Conservation (phyloP, 2,797 vertebrate species). For the Sebastes nivosus region DNA sequence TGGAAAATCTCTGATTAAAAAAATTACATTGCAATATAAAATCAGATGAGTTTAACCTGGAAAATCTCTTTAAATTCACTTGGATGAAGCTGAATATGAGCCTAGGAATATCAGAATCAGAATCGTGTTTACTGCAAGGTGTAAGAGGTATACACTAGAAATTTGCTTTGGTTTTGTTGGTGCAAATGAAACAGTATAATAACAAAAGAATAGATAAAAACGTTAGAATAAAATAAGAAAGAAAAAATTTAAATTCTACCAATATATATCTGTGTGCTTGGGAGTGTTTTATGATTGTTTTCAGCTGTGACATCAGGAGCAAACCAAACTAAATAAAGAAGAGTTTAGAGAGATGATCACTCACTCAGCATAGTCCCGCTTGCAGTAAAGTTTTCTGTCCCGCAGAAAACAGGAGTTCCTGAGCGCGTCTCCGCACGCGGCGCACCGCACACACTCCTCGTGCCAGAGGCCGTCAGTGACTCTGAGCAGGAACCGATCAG, state of each 20-base stretch:
- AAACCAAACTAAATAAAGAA: not conserved
- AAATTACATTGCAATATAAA: not conserved
- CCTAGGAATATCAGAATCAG: not conserved
- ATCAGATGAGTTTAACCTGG: not conserved
- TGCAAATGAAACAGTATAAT: no score
- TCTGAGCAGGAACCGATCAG: constrained; percentile 92
- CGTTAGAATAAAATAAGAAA: no score
- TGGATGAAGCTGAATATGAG: not conserved
- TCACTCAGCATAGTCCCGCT: constrained; percentile 92
- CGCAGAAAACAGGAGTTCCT: constrained; percentile 92
- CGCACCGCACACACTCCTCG: constrained; percentile 91
- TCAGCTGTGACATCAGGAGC: not conserved
- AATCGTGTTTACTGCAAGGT: no score
- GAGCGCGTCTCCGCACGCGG: constrained; percentile 90
- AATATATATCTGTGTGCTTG: not conserved
- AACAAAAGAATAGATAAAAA: no score
- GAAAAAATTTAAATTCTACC: no score
- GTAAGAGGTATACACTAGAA: no score
- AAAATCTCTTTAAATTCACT: not conserved
- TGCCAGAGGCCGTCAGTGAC: constrained; percentile 95
- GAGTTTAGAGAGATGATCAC: constrained; percentile 47
- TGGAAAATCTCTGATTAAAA: not conserved
- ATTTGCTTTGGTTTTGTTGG: no score
- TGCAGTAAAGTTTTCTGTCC: constrained; percentile 95
- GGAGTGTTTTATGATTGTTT: not conserved